Evolutionary conservation across 1,140 invertebrate genomes (phyloP).

Genomic region (Drosophila mauritiana): DNA sequence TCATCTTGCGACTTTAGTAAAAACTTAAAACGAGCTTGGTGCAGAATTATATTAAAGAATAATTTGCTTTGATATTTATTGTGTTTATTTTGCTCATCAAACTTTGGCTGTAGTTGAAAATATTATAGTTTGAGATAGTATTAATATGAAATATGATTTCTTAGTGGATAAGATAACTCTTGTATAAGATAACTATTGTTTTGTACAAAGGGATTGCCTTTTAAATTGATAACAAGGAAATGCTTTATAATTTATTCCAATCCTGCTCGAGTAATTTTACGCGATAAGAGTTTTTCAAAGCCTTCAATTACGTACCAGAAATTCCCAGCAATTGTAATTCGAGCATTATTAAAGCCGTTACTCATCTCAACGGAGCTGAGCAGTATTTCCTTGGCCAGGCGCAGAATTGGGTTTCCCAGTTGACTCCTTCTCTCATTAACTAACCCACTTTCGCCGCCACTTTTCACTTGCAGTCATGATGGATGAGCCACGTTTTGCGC

Average conservation of each 20-base stretch:
- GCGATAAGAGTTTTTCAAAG: neutral
- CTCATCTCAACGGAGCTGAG: neutral
- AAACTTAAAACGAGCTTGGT: no score
- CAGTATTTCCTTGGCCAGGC: neutral
- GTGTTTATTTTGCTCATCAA: no score
- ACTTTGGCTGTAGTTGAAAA: no score
- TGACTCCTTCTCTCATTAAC: slow-evolving; percentile 59
- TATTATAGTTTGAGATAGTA: no score
- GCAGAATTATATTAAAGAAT: no score
- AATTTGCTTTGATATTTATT: no score
- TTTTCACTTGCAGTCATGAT: slow-evolving; percentile 88
- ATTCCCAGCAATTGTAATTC: neutral
- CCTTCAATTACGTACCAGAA: neutral
- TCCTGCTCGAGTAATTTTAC: neutral
- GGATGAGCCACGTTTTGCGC: slow-evolving; percentile 92
- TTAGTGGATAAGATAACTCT: no score
- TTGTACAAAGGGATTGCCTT: no score
- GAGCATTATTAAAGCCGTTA: slow-evolving; percentile 1
- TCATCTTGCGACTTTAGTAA: no score
- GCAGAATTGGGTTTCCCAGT: neutral
- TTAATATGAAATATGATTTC: no score
- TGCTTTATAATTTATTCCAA: neutral
- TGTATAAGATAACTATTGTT: no score
- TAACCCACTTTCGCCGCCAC: slow-evolving; percentile 54
- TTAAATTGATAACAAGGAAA: no score